Evolutionary conservation across 2,888 invertebrate species (phyloP).

Genomic region (Tipula vernalis): DNA sequence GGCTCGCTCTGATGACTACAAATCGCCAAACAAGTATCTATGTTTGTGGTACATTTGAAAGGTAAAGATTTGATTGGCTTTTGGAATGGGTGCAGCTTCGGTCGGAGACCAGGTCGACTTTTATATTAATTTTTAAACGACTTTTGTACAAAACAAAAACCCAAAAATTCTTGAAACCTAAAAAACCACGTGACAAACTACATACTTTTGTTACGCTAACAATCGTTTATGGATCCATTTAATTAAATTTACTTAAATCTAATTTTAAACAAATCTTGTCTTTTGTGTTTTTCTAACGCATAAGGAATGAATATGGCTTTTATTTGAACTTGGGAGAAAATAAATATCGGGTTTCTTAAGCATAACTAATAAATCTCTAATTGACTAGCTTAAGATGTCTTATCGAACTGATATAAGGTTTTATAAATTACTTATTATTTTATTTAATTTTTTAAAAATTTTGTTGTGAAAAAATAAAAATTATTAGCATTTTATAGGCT

Average conservation of each 20-base stretch:
- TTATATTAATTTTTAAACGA: too few species aligned
- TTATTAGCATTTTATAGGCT: not conserved
- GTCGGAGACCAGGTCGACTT: too few species aligned
- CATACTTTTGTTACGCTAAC: not conserved
- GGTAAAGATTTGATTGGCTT: too few species aligned
- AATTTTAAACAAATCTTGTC: not conserved
- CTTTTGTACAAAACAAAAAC: too few species aligned
- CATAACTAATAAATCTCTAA: not conserved
- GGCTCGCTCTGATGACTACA: too few species aligned
- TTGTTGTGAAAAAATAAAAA: not conserved
- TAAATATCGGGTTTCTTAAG: not conserved
- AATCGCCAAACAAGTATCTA: too few species aligned
- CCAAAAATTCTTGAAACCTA: not conserved
- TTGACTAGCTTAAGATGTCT: not conserved
- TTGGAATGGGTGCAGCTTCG: too few species aligned
- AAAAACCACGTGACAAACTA: not conserved
- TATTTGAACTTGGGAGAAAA: not conserved
- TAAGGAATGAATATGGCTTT: not conserved
- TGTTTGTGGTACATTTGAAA: too few species aligned
- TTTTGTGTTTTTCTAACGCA: not conserved
- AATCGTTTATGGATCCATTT: not conserved
- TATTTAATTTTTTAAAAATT: not conserved
- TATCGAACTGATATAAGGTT: not conserved
- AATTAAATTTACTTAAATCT: not conserved
- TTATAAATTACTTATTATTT: not conserved